Base-by-base conservation (phyloP, 1,140 invertebrate species). In the Drosophila busckii region DNA sequence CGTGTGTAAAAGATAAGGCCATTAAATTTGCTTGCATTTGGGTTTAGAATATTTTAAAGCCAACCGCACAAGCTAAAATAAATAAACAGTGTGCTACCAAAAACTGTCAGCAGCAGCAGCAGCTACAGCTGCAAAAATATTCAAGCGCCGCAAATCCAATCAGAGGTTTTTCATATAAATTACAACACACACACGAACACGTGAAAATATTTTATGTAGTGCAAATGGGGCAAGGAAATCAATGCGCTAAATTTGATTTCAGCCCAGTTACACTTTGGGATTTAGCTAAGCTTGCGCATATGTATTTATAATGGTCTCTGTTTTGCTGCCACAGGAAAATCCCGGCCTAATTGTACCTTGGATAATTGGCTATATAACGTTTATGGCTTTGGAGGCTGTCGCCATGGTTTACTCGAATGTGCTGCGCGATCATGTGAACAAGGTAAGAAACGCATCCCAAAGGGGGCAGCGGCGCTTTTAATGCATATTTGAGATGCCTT, bases 361-460 rank as follows among this genome's bases (percentile, higher is more conserved):
- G 92, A 91, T 93, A 48, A 90, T 93, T 44, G 92, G 92, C 40
- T 91, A 91, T 70, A 93, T 93, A 80, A 92, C 92, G 2, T 93
- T 93, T 86, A 93, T 93, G 90, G 91, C 92, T 10, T 80, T 93
- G 55, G 92, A 93, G 86, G 92, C 92, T 9, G 92, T 93, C 80
- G 91, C 92, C 38, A 92, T 93, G 90, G 92, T 93, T 10, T 93
- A 93, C 84, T 93, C 92, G 13, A 93, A 93, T 86, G 92, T 93
- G 10, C 88, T 93, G 41, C 89, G 92, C 86, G 92, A 93, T 89
- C 92, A 93, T 86, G 92, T 93, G 46, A 93, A 93, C 87, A 92
- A 90, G 88, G 92, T 93, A 87, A 90, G 88, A 88, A 45, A 13
- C 19, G 22, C 53, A 16, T 45, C 17, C 37, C 34, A 32, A 28